A percentile compares a stretch with the other conserved stretches of the same genome.
Evolutionary conservation across 2,113 vertebrate species (phyloP).

Genomic region (Aptenodytes forsteri): DNA sequence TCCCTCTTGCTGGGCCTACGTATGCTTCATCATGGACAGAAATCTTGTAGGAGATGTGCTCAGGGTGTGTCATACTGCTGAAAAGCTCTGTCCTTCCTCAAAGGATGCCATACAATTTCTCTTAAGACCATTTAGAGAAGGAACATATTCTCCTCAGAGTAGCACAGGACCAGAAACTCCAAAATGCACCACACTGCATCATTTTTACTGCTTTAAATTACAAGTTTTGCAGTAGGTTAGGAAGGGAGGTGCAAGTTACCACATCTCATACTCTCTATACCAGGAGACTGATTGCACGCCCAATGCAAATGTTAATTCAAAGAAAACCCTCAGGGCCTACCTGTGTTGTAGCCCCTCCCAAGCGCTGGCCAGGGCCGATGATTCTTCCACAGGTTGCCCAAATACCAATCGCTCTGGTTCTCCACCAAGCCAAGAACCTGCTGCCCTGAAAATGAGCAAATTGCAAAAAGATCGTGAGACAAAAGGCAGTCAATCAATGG

Average conservation of each 20-base stretch:
- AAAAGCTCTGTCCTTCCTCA: background rate
- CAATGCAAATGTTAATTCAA: background rate
- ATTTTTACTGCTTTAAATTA: background rate
- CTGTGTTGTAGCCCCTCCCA: slow-evolving; percentile 96
- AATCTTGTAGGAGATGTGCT: background rate
- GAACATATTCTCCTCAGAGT: background rate
- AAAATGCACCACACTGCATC: background rate
- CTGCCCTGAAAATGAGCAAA: slow-evolving; percentile 83
- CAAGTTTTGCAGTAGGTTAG: background rate
- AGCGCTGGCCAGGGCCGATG: slow-evolving; percentile 96
- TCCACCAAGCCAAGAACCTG: slow-evolving; percentile 97
- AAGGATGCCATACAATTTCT: background rate
- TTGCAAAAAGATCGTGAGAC: background rate
- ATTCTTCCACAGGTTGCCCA: slow-evolving; percentile 99
- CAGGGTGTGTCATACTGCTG: background rate
- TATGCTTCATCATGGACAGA: background rate
- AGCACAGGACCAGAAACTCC: background rate
- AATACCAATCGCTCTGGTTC: slow-evolving; percentile 99
- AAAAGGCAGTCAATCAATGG: background rate
- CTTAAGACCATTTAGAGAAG: background rate
- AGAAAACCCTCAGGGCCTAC: slow-evolving; percentile 57
- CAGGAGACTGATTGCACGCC: background rate
- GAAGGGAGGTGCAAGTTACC: background rate
- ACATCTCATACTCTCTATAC: background rate
- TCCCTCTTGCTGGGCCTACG: background rate